These are phyloP conservation scores for Capitulum mitella DNA, from an alignment of 2,888 invertebrate genomes.

Conservation along the genomic window DNA sequence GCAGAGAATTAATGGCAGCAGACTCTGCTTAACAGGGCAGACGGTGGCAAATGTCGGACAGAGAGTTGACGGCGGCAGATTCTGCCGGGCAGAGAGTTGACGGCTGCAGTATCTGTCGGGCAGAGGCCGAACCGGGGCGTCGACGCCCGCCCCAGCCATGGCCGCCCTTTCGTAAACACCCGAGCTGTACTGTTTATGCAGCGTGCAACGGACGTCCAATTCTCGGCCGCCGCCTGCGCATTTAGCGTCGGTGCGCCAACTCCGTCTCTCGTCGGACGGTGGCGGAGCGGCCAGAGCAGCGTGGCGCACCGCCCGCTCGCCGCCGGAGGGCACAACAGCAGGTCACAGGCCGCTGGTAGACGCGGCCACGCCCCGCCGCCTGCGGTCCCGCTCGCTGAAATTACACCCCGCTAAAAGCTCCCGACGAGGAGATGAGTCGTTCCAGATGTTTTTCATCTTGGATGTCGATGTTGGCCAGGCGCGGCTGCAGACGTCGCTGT, in stretches of 20 bases:
- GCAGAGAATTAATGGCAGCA: too few relatives aligned
- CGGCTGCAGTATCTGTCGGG: too few relatives aligned
- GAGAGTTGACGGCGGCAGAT: too few relatives aligned
- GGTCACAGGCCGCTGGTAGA: background rate
- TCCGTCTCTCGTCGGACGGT: background rate
- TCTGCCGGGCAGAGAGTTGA: too few relatives aligned
- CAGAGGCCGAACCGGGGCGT: too few relatives aligned
- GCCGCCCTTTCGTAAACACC: too few relatives aligned
- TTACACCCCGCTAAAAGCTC: background rate
- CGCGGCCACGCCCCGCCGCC: too few relatives aligned
- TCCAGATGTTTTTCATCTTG: constrained; percentile 8
- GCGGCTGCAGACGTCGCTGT: background rate
- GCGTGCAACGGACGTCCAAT: background rate
- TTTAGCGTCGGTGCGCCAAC: background rate
- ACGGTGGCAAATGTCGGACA: too few relatives aligned
- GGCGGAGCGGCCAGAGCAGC: background rate
- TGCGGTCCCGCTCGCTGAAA: too few relatives aligned
- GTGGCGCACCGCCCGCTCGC: background rate
- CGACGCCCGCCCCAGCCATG: too few relatives aligned
- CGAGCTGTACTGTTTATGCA: background rate
- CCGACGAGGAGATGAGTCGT: background rate
- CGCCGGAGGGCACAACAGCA: background rate
- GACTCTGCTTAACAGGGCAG: too few relatives aligned
- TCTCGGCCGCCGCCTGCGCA: background rate
- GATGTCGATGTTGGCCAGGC: background rate